These are phyloP conservation scores for Scaptodrosophila latifasciaeformis DNA, from an alignment of 2,888 invertebrate species.

Conservation along the genomic window DNA sequence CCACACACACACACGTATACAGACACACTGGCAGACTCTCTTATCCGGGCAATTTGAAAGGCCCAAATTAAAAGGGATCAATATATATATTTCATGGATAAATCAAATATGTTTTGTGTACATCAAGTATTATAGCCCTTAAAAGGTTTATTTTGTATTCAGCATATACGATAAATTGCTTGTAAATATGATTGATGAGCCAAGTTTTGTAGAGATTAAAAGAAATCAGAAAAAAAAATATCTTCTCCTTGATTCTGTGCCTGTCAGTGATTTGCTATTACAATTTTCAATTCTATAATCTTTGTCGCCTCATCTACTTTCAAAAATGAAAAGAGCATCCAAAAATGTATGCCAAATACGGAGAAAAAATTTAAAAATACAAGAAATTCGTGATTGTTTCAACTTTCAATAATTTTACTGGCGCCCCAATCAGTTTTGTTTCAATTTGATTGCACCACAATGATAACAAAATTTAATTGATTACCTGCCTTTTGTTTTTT, in stretches of 20 bases:
- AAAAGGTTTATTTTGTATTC: constrained; percentile 4
- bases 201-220: constrained; percentile 12
- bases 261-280: constrained; percentile 63
- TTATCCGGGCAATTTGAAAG: no score
- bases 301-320: constrained; percentile 6
- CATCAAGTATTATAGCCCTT: no score
- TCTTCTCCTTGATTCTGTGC: no score
- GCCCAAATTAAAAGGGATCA: no score
- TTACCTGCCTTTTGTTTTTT: constrained; percentile 59
- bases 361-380: constrained; percentile 27
- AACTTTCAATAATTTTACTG: constrained; percentile 38
- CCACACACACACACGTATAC: no score
- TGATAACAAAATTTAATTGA: constrained; percentile 66
- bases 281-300: constrained; percentile 47
- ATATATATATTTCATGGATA: no score
- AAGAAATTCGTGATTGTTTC: constrained; percentile 52
- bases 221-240: constrained; percentile 61
- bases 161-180: constrained; percentile 24
- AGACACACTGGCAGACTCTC: no score
- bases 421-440: constrained; percentile 16
- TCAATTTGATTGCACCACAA: constrained; percentile 57
- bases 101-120: not conserved
- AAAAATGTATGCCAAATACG: constrained; percentile 20
- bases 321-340: constrained; percentile 1
- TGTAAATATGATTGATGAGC: constrained; percentile 47